Evolutionary conservation across 1,140 invertebrate species (phyloP).

Genomic region (Oscheius sp.): DNA sequence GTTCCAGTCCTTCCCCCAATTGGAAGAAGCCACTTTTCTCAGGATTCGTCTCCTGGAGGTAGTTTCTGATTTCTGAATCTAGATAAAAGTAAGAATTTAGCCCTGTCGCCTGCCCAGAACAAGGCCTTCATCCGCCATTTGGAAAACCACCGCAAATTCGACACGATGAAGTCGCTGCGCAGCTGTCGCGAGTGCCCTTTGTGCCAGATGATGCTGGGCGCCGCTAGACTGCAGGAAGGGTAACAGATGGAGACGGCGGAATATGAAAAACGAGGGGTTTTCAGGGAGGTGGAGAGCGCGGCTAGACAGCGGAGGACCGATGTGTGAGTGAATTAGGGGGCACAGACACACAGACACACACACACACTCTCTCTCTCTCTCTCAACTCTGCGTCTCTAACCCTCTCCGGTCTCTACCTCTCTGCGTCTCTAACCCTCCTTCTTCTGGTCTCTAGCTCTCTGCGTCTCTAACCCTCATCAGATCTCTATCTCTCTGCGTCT

Average conservation of each 20-base stretch:
- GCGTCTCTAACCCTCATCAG: no score
- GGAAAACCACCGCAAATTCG: background rate
- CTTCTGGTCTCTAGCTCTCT: no score
- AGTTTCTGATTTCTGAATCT: background rate
- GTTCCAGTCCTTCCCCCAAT: background rate
- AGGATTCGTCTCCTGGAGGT: background rate
- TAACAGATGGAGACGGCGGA: background rate
- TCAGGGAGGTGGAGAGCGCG: background rate
- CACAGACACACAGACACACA: no score
- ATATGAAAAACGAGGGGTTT: background rate
- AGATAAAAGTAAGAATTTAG: background rate
- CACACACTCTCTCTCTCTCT: no score
- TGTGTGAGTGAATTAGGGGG: background rate
- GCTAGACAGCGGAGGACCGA: background rate
- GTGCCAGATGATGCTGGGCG: background rate
- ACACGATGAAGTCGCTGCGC: background rate
- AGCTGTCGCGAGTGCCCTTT: background rate
- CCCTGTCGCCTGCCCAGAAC: background rate
- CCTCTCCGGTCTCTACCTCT: no score
- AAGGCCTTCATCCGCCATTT: background rate
- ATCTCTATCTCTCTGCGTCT: no score
- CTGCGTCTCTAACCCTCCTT: no score
- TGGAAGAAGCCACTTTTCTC: background rate
- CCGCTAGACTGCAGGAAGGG: background rate
- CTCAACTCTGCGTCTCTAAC: no score